Base-by-base conservation (phyloP, 2,888 invertebrate genomes). In the Tiphia femorata region DNA sequence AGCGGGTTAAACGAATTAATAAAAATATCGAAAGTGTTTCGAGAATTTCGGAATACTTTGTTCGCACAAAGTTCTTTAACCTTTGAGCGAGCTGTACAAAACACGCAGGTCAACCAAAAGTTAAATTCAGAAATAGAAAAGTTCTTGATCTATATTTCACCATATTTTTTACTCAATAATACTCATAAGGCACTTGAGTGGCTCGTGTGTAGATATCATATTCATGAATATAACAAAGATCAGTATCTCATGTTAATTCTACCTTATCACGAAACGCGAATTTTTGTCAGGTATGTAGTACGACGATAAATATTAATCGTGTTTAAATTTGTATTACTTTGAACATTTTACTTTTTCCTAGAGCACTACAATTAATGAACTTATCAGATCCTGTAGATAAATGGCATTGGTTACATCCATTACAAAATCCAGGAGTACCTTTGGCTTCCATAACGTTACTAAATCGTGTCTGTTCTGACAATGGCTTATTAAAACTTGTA, bases 171-270 rank as follows among this genome's bases (percentile, higher is more conserved):
- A 44, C 84, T 96, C 0, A 92, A 92, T 71, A 88, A 91, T 5
- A 89, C 95, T 0, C 95, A 97, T 67, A 95, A 97, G 85, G 92
- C 96, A 1, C 82, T 99, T 41, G 99, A 99, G 86, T 99, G 98
- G 98, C 87, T 99, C 2, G 90, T 98, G 40, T 89, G 94, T 75
- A 89, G 97, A 68, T 97, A 92, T 80, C 90, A 92, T 65, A 92
- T 98, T 58, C 93, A 98, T 73, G 88, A 92, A 49, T 98, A 92
- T 83, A 98, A 98, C 78, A 89, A 90, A 51, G 91, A 94, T 76
- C 90, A 91, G 0, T 86, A 98, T 33, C 85, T 98, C 73, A 86
- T 91, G 58, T 85, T 95, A 6, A 92, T 95, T 50, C 83, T 99
- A 49, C 98, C 98, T 0, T 98, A 96, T 80, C 96, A 98, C 82